Evolutionary conservation across 2,113 vertebrate genomes (phyloP), one percentile per base, ranked within the genome.

Genomic region (Corydoras sp.): DNA sequence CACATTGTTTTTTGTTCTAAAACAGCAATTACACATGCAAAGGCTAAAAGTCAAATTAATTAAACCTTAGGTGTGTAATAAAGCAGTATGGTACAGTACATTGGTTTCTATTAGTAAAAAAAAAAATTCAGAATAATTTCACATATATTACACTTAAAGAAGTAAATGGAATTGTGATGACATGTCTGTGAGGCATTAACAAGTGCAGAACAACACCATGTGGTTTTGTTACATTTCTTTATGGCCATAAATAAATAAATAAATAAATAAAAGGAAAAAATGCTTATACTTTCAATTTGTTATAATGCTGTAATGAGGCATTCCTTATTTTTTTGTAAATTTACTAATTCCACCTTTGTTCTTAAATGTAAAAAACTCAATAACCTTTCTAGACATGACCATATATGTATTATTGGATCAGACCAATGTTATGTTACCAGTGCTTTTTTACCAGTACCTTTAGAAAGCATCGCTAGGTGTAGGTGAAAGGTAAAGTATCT

Each of bases 1-100:
- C 65, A 68, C 13, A 78, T 64, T 31, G 64, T 65, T 65, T 49
- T 43, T 62, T 79, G 79, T 74, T 74, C 73, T 75, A 74, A 70
- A 65, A 30, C 53, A 31, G 54, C 71, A 15, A 60, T 32, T 55
- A 55, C 75, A 61, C 66, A 75, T 72, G 75, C 35, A 74, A 48
- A 53, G 55, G 48, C 65, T 66, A 48, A 62, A 31, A 10, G 31
- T 29, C 53, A 32, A 60, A 31, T 4, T 4, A 30, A 15, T 35
- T 51, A 50, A 48, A 5, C 7, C 53, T 43, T 55, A 29, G 58
- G 53, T 72, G 54, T 71, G 48, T 72, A 72, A 61, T 60, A 43
- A 43, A 69, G 68, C 65, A 78, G 65, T 66, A 68, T 10, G 70
- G 63, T 66, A 50, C 53, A 74, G 48, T 56, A 63, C 55, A 73